A percentile compares a stretch with the other conserved stretches of the same genome.
These are phyloP conservation scores for Pseudomyrmex sp. DNA, from an alignment of 1,140 invertebrate species.

Conservation along the genomic window DNA sequence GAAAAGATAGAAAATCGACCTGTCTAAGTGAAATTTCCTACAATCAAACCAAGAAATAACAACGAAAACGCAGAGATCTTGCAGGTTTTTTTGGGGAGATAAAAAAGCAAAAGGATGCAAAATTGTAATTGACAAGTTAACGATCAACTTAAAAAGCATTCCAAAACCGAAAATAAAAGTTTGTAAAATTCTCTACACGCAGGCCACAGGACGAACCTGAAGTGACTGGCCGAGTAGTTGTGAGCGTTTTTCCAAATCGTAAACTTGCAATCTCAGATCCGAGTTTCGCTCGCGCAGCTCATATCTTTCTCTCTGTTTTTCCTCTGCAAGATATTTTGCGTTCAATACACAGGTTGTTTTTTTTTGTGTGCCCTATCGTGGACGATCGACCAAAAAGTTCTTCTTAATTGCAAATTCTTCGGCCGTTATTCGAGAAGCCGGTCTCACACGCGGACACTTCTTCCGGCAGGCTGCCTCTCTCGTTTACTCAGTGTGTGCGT, in stretches of 20 bases:
- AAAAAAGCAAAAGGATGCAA: constrained; percentile 71
- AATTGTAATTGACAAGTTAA: constrained; percentile 55
- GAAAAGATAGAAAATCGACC: constrained; percentile 39
- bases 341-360: constrained; percentile 80
- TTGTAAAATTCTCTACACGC: constrained; percentile 76
- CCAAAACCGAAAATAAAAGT: constrained; percentile 75
- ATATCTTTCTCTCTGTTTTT: constrained; percentile 85
- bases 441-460: constrained; percentile 75
- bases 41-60: constrained; percentile 50
- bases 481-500: constrained; percentile 73
- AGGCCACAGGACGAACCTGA: constrained; percentile 85
- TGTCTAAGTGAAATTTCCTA: constrained; percentile 48
- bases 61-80: constrained; percentile 77
- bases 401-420: constrained; percentile 75
- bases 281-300: constrained; percentile 85
- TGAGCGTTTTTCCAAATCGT: constrained; percentile 85
- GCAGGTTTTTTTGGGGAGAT: constrained; percentile 75
- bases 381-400: constrained; percentile 78
- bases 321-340: constrained; percentile 85
- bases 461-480: constrained; percentile 71
- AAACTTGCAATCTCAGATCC: constrained; percentile 85
- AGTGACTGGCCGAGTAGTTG: constrained; percentile 85
- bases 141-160: constrained; percentile 74
- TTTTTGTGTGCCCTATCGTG: constrained; percentile 71
- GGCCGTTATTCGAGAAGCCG: constrained; percentile 73